phyloP scores from a whole-genome alignment of 2,888 invertebrate species.

The Hartigia nigra region DNA sequence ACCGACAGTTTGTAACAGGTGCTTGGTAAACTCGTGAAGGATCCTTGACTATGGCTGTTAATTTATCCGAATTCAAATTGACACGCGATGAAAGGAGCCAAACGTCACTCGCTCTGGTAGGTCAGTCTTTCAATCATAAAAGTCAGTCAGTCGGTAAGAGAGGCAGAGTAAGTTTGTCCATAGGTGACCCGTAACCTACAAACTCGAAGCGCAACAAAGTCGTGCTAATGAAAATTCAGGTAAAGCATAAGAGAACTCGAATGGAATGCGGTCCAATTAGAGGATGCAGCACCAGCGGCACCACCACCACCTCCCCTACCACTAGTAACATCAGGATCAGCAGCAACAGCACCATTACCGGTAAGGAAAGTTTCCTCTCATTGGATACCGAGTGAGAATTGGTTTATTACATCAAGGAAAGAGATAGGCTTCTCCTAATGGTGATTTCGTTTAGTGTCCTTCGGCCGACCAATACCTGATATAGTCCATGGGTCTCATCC shows the following conservation, averaged over 20 bases:
- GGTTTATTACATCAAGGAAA: conserved; percentile 53
- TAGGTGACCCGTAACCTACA: background rate
- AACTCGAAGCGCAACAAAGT: conserved; percentile 47
- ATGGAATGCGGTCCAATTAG: conserved; percentile 63
- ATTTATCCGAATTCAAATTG: background rate
- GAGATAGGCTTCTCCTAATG: conserved; percentile 45
- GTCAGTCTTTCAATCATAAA: background rate
- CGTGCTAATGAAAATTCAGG: conserved; percentile 61
- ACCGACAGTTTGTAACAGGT: background rate
- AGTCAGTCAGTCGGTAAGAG: background rate
- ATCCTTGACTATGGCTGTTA: background rate
- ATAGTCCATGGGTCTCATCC: background rate
- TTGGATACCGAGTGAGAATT: conserved; percentile 42
- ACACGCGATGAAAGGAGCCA: background rate
- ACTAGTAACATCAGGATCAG: background rate
- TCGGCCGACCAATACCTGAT: background rate
- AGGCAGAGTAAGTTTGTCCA: background rate
- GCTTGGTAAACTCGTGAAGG: background rate
- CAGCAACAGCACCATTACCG: background rate
- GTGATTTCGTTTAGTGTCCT: conserved; percentile 38
- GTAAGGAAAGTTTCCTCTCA: conserved; percentile 1
- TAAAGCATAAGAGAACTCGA: conserved; percentile 42
- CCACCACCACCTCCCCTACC: background rate
- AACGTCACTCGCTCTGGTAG: background rate
- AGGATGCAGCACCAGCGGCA: conserved; percentile 36